Conservation (phyloP, 2,797 vertebrate genomes). For the Hydrocynus forskahlii region DNA sequence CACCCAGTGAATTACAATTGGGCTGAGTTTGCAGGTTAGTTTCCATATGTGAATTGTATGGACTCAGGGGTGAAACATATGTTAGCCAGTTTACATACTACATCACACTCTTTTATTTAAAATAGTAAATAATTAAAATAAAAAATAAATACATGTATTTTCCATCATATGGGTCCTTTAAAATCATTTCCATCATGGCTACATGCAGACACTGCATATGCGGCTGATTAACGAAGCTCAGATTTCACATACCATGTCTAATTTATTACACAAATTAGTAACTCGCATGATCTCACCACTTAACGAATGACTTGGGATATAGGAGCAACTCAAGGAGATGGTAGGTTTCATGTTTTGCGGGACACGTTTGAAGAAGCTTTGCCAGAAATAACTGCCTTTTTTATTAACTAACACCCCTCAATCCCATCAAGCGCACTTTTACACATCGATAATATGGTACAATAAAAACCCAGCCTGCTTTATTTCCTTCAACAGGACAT, state of each 20-base stretch:
- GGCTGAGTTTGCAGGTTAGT: too few species aligned
- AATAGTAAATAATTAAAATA: too few species aligned
- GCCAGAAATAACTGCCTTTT: slow-evolving; percentile 5
- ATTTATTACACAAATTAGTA: neutral
- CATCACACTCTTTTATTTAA: too few species aligned
- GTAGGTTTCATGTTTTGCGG: neutral
- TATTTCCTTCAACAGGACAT: neutral
- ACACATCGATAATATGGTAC: slow-evolving; percentile 2
- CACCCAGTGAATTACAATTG: too few species aligned
- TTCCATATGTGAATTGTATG: too few species aligned
- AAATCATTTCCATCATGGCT: neutral
- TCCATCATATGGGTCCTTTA: neutral
- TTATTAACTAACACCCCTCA: neutral
- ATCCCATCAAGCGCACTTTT: neutral
- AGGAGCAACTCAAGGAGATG: neutral
- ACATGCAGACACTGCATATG: neutral
- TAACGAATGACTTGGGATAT: neutral
- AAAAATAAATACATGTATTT: too few species aligned
- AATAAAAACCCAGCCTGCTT: neutral
- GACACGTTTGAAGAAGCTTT: neutral
- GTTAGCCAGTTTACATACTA: too few species aligned
- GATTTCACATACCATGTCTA: neutral
- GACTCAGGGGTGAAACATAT: too few species aligned
- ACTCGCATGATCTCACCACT: neutral
- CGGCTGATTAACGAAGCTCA: neutral